Percentiles rank a stretch among this genome's conserved stretches.
Conservation (phyloP, 92 coral and sea anemone genomes). For the Phymanthus crucifer region DNA sequence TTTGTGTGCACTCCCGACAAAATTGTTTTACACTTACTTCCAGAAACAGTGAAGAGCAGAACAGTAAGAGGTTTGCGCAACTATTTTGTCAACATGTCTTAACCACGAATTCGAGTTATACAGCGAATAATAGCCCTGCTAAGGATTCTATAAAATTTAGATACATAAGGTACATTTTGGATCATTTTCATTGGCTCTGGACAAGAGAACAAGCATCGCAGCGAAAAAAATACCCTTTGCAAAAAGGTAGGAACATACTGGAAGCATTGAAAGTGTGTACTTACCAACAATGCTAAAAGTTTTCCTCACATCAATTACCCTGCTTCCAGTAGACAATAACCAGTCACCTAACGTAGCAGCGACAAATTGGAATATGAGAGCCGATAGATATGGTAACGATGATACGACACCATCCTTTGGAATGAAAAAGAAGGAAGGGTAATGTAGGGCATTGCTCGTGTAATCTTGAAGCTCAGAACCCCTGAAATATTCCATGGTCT, state of each 20-base stretch:
- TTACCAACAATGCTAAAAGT: constrained; percentile 62
- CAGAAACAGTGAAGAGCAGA: too few species aligned
- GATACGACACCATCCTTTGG: constrained; percentile 85
- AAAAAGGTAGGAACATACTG: background rate
- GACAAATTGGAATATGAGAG: constrained; percentile 42
- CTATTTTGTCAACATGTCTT: too few species aligned
- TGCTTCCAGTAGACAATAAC: constrained; percentile 46
- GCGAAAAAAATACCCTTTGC: background rate
- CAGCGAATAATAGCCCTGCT: too few species aligned
- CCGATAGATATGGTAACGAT: constrained; percentile 70
- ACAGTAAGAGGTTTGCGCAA: too few species aligned
- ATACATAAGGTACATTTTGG: too few species aligned
- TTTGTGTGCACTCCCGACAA: too few species aligned
- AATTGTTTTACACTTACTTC: too few species aligned
- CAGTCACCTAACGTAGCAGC: constrained; percentile 66
- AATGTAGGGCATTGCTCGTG: background rate
- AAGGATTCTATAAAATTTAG: too few species aligned
- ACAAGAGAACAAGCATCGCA: background rate
- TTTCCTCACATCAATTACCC: constrained; percentile 66
- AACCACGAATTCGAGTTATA: too few species aligned
- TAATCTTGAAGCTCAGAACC: background rate
- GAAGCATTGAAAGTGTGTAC: constrained; percentile 9
- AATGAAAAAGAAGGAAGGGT: background rate
- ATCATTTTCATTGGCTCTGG: background rate
- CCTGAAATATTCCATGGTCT: too few species aligned